Evolutionary conservation across 2,113 vertebrate species (phyloP).

Genomic region (Python bivittatus): DNA sequence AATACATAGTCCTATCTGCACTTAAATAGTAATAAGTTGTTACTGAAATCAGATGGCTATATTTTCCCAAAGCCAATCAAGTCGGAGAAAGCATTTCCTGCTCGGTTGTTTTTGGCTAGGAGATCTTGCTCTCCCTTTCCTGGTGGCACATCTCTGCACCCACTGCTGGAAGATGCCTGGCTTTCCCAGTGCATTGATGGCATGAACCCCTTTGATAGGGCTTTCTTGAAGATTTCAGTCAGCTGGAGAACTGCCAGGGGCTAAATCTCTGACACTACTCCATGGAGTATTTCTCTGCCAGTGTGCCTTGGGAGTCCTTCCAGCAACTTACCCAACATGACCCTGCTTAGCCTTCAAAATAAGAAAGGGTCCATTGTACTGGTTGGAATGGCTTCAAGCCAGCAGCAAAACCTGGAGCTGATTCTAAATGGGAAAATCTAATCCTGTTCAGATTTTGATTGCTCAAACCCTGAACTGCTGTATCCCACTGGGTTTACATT

Average conservation of each 20-base stretch:
- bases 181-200: neutral
- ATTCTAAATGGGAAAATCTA: neutral
- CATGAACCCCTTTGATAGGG: neutral
- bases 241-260: neutral
- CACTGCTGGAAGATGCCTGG: neutral
- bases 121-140: neutral
- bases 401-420: neutral
- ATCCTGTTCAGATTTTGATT: neutral
- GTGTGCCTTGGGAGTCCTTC: neutral
- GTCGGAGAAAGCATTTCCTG: neutral
- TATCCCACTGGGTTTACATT: neutral
- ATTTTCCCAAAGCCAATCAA: neutral
- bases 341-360: neutral
- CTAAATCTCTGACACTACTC: neutral
- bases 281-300: neutral
- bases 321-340: neutral
- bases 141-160: neutral
- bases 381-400: neutral
- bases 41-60: neutral
- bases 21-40: neutral
- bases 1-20: neutral
- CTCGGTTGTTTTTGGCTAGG: neutral
- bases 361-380: conserved; percentile 1
- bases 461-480: neutral
- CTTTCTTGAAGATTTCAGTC: neutral